Evolutionary conservation across 2,888 invertebrate species (phyloP).

Genomic region (Orchesellides sinensis): DNA sequence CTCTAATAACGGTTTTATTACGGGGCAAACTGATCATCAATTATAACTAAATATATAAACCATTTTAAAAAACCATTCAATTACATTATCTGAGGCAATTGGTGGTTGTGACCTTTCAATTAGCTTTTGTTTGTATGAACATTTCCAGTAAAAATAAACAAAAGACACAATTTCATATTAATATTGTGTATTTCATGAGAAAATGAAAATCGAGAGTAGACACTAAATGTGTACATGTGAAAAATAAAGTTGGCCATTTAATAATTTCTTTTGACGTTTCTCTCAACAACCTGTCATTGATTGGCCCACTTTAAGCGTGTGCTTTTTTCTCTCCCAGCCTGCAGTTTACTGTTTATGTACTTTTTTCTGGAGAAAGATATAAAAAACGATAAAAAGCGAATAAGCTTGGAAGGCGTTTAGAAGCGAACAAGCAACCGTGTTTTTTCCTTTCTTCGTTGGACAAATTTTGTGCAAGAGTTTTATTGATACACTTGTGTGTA

Average conservation of each 20-base stretch:
- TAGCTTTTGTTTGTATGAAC: not conserved
- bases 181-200: too few relatives aligned
- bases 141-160: not conserved
- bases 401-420: not conserved
- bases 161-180: too few relatives aligned
- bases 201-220: not conserved
- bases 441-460: conserved; percentile 5
- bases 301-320: conserved; percentile 59
- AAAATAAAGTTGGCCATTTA: conserved; percentile 41
- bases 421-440: conserved; percentile 15
- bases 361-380: conserved; percentile 21
- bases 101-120: not conserved
- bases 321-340: not conserved
- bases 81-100: not conserved
- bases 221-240: not conserved
- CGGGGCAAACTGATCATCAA: conserved; percentile 3
- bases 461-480: conserved; percentile 8
- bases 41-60: conserved; percentile 1
- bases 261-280: conserved; percentile 55
- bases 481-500: conserved; percentile 4
- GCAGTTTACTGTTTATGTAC: not conserved
- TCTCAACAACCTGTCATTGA: conserved; percentile 49
- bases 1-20: not conserved
- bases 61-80: conserved; percentile 25
- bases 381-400: conserved; percentile 2